phyloP scores from a whole-genome alignment of 2,797 vertebrate species.

The Clangula hyemalis region DNA sequence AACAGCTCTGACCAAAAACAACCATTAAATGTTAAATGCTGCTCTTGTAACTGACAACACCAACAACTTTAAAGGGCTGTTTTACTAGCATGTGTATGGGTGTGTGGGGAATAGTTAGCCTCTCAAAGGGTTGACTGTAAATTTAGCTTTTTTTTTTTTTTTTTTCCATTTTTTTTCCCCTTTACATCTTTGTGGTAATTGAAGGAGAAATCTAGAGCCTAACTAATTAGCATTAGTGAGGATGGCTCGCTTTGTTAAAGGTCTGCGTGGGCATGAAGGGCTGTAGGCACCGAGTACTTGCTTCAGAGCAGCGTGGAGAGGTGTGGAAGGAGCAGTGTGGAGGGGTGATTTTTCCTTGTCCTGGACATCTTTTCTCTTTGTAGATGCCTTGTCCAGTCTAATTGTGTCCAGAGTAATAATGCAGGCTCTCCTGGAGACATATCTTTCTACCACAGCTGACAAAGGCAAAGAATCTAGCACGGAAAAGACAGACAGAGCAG shows the following conservation, averaged over 20 bases:
- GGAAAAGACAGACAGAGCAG: background rate
- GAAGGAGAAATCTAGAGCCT: background rate
- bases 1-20: constrained; percentile 69
- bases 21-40: constrained; percentile 71
- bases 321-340: background rate
- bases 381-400: background rate
- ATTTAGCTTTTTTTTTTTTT: constrained; percentile 3
- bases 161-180: background rate
- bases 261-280: background rate
- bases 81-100: constrained; percentile 34
- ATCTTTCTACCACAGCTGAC: background rate
- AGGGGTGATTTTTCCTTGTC: no score
- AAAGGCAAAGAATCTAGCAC: background rate
- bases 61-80: constrained; percentile 56
- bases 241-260: background rate
- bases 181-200: background rate
- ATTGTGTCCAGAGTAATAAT: background rate
- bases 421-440: background rate
- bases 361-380: background rate
- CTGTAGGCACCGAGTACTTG: rapidly evolving
- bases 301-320: background rate
- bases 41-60: constrained; percentile 68
- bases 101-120: background rate
- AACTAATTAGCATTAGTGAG: background rate
- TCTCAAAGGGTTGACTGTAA: constrained; percentile 4